Base-by-base conservation (phyloP, 2,113 vertebrate species). In the Neodon shergylaensis region DNA sequence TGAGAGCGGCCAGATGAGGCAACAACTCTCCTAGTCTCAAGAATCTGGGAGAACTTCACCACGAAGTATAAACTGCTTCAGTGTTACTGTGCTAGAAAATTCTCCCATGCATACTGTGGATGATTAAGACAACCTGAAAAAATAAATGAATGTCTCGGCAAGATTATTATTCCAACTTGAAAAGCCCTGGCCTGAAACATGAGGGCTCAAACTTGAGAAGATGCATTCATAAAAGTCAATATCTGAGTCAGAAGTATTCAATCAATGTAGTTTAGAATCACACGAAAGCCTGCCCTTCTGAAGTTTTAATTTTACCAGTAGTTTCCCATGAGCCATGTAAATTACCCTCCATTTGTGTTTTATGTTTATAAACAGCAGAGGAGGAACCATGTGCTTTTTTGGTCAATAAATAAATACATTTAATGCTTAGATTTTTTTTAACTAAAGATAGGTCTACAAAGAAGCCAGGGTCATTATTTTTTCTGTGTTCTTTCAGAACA, bases 291-390 rank as follows among this genome's bases (percentile, higher is more conserved):
- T 77, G 3, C 52, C 77, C 9, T 78, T 31, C n/a, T 87, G 90
- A 82, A 82, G 44, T 52, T 70, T 10, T 81, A 73, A 73, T 88
- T 96, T 96, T 77, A 94, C 73, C 93, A 92, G 72, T 44, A 87
- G 26, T 47, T 96, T 92, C 74, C 72, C 87, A 92, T 87, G 66
- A 96, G 73, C n/a, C 84, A 11, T n/a, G 26, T 44, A 84, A 95
- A 77, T 81, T 78, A 81, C 39, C 39, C 95, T 78, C 73, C 95
- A 76, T 74, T 92, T 91, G 28, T 88, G 65, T 14, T 87, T 24
- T 74, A 61, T 2, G 54, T 78, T 86, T 88, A 66, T 63, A 90
- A 93, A 96, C 76, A 93, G 83, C 54, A 68, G 33, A 94, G 58
- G 63, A 70, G 65, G 22, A 92, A 78, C 66, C 66, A n/a, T 24